Evolutionary conservation across 2,113 vertebrate species (phyloP), one percentile per base, ranked within the genome.

Genomic region (Oreotrochilus melanogaster): DNA sequence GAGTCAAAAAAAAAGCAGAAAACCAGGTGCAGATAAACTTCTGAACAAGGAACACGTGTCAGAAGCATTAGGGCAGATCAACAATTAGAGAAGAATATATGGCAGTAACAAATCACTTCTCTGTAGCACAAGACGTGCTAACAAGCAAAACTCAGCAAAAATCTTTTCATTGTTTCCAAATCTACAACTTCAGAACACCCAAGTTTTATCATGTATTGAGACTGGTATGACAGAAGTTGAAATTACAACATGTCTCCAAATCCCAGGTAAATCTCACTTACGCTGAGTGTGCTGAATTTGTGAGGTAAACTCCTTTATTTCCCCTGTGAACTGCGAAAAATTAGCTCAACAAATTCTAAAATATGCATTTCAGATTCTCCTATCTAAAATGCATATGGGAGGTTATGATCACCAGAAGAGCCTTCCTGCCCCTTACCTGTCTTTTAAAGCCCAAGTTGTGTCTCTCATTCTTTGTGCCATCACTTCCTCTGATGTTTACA

Each of bases 1-100:
- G 7, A 23, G 5, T 1, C 53, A 47, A 45, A 45, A 18, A 64
- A 69, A 27, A 27, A 12, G 15, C 35, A 70, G 57, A 35, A 91
- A 71, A 54, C 10, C 54, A 65, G 7, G 4, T 12, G 60, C n/a
- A 79, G 33, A 18, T 11, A 61, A 74, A 91, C 39, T 39, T 87
- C 48, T n/a, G 31, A 64, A 67, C 4, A 11, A 19, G 22, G 33
- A 88, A 12, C 10, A 42, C 0, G 0, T 21, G 48, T 23, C n/a
- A 58, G 22, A 80, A 89, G 3, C 11, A 10, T 37, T 25, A 69
- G 28, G 37, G 56, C 67, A 45, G 22, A 65, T 18, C 78, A 76
- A 5, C 0, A 0, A 70, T 39, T 39, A 42, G 7, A 27, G 31
- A 43, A 85, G 50, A 86, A 56, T 10, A 33, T 10, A 21, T 4